Evolutionary conservation across 2,888 invertebrate species (phyloP), one percentile per base, ranked within the genome.

Genomic region (Epistrophella euchroma): DNA sequence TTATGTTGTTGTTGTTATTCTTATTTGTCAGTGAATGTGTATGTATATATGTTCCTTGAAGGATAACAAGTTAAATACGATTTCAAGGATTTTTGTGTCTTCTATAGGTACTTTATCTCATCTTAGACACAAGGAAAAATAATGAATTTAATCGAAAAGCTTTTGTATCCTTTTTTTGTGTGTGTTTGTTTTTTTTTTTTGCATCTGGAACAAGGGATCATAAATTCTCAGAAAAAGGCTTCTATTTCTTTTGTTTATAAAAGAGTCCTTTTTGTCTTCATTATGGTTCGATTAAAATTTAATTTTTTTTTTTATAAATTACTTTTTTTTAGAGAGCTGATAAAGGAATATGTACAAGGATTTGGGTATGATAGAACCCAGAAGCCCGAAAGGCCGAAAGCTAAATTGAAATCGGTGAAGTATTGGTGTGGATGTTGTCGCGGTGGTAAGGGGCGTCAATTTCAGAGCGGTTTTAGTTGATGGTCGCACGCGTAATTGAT

Each of bases 61-160:
- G 81, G 85, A 85, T 85, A 85, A 85, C 76, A 85, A 85, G 72
- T 73, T 85, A 76, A 85, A 85, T 81, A 62, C 80, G 85, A 85
- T 85, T 80, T 81, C 62, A 55, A 76, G 71, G 71, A 80, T 72
- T 73, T 71, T 40, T 66, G 32, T 73, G 28, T 73, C 60, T 25
- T 15, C 32, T 58, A 9, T 32, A n/a, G 25, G 3, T 25, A 17
- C 17, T 60, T 64, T 37, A 78, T 22, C 62, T 25, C 43, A 52
- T 52, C 22, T 15, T n/a, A 45, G 47, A 50, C 58, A 72, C 71
- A 52, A 77, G 47, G 19, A 68, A 45, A 77, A 82, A 72, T 82
- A 73, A 83, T 83, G 82, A 83, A 83, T 78, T 83, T 78, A 73
- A 78, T 83, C 73, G 78, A 60, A 83, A 78, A 78, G 78, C 83